These are phyloP conservation scores for Trypoxylon attenuatum DNA, from an alignment of 2,888 invertebrate species.

Conservation along the genomic window DNA sequence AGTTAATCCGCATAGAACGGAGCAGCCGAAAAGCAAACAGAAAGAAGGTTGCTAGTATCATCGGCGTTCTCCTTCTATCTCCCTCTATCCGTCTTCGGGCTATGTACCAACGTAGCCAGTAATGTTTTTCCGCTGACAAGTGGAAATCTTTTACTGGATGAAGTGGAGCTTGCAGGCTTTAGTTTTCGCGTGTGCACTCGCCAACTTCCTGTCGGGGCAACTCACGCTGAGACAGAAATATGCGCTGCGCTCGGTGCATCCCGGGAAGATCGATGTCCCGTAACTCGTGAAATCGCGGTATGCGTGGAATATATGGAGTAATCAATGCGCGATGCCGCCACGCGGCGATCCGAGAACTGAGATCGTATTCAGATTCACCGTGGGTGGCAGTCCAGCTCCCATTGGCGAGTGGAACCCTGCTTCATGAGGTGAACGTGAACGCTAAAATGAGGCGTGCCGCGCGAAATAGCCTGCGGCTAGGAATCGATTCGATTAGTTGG, in stretches of 20 bases:
- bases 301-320: no score
- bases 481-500: conserved; percentile 38
- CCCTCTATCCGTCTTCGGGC: neutral
- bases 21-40: conserved; percentile 45
- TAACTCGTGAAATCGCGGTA: neutral
- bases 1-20: conserved; percentile 41
- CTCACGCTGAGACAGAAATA: neutral
- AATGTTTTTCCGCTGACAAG: conserved; percentile 21
- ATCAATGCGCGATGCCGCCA: neutral
- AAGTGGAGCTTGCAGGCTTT: conserved; percentile 27
- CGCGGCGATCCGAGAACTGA: neutral
- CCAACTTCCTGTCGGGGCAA: no score
- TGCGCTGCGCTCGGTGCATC: neutral
- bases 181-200: conserved; percentile 20
- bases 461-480: conserved; percentile 40
- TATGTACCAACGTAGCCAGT: conserved; percentile 11
- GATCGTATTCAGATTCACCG: neutral
- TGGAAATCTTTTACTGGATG: conserved; percentile 48
- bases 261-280: no score
- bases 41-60: conserved; percentile 18
- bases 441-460: conserved; percentile 17
- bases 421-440: conserved; percentile 28
- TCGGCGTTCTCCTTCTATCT: conserved; percentile 25
- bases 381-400: neutral
- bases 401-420: neutral